A percentile compares a stretch with the other conserved stretches of the same genome.
phyloP scores from a whole-genome alignment of 2,113 vertebrate genomes.

The Urocolius indicus region DNA sequence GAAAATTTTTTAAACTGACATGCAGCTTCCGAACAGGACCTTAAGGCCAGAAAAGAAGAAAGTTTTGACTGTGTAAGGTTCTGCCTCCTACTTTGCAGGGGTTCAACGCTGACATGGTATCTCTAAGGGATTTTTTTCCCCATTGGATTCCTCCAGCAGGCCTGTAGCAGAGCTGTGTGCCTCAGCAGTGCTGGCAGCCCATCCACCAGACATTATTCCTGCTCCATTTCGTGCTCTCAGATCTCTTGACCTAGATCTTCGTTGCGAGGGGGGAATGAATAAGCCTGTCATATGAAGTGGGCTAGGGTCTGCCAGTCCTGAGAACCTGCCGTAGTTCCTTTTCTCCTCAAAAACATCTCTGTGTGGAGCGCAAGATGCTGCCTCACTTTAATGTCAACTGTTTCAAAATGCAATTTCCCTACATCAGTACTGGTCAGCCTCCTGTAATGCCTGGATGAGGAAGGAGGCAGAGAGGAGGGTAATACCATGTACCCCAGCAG shows the following conservation, averaged over 20 bases:
- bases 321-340: not conserved
- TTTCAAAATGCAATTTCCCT: not conserved
- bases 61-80: not conserved
- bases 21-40: not conserved
- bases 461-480: not conserved
- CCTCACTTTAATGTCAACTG: not conserved
- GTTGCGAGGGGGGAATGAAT: not conserved
- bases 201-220: not conserved
- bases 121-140: not conserved
- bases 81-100: not conserved
- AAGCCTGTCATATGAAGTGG: not conserved
- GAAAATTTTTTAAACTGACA: not conserved
- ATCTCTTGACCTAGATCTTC: not conserved
- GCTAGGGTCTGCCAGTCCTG: not conserved
- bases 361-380: not conserved
- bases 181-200: not conserved
- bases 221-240: not conserved
- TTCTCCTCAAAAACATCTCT: fast-evolving
- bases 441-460: not conserved
- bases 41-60: not conserved
- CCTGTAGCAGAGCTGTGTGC: not conserved
- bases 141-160: fast-evolving
- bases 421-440: not conserved
- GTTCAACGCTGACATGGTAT: not conserved
- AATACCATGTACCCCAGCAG: fast-evolving